Evolutionary conservation across 1,140 invertebrate species (phyloP).

Genomic region (Elymnias hypermnestra): DNA sequence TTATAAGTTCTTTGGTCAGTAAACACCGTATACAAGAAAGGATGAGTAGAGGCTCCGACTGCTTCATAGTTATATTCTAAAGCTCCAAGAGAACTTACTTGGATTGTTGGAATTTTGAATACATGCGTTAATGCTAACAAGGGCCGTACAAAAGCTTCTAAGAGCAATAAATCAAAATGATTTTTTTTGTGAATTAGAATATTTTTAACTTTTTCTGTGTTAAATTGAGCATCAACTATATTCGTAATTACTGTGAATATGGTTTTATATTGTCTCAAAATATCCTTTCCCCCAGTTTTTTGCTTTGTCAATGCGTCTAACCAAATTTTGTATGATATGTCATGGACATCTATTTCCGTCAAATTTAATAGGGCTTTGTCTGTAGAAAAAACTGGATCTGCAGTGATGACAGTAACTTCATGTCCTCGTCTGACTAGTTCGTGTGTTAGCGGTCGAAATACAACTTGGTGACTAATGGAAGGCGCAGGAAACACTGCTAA

Average conservation of each 20-base stretch:
- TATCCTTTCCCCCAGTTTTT: not conserved
- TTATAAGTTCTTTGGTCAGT: slow-evolving; percentile 25
- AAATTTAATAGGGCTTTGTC: not conserved
- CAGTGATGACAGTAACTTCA: slow-evolving; percentile 48
- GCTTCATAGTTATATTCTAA: slow-evolving; percentile 14
- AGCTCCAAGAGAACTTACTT: slow-evolving; percentile 30
- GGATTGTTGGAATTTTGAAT: slow-evolving; percentile 33
- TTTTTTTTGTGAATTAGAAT: slow-evolving; percentile 22
- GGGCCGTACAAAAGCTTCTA: slow-evolving; percentile 24
- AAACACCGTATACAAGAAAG: slow-evolving; percentile 25
- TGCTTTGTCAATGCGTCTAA: slow-evolving; percentile 11
- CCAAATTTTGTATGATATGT: slow-evolving; percentile 29
- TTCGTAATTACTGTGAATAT: not conserved
- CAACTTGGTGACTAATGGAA: slow-evolving; percentile 32
- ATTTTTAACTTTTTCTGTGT: slow-evolving; percentile 21
- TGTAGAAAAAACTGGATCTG: slow-evolving; percentile 28
- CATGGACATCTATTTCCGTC: not conserved
- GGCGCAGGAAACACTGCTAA: slow-evolving; percentile 35
- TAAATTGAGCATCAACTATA: slow-evolving; percentile 20
- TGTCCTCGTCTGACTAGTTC: slow-evolving; percentile 33
- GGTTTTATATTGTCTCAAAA: not conserved
- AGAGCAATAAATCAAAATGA: slow-evolving; percentile 34
- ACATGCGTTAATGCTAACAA: slow-evolving; percentile 23
- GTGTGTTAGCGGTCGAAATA: slow-evolving; percentile 28
- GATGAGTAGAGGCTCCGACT: slow-evolving; percentile 23